Conservation (phyloP, 2,113 vertebrate genomes). For the Aplodontia rufa region DNA sequence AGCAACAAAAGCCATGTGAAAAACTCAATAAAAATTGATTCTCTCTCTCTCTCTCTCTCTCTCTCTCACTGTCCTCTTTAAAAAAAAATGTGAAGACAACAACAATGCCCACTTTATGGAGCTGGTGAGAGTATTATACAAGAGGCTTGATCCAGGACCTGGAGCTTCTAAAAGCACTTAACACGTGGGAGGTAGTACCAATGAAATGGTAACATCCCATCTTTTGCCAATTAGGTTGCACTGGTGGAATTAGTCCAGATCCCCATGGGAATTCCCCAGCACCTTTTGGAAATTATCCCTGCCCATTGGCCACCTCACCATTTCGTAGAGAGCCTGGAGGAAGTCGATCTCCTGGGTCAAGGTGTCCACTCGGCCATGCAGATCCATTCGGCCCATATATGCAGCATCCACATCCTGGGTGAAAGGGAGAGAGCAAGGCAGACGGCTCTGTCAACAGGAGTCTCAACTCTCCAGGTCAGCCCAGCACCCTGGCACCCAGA, state of each 20-base stretch:
- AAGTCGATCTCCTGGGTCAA: slow-evolving; percentile 90
- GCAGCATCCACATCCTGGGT: slow-evolving; percentile 89
- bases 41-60: no score
- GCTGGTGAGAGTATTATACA: background rate
- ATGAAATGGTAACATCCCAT: background rate
- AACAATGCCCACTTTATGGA: background rate
- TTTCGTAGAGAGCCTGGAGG: slow-evolving; percentile 86
- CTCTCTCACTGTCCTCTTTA: no score
- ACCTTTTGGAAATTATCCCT: background rate
- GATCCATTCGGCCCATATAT: slow-evolving; percentile 88
- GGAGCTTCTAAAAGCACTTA: background rate
- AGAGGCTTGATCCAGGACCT: background rate
- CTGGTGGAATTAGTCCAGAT: background rate
- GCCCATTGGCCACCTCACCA: slow-evolving; percentile 80
- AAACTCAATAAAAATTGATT: no score
- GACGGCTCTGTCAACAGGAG: background rate
- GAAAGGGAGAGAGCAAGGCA: background rate
- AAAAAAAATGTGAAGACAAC: background rate
- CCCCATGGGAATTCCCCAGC: background rate
- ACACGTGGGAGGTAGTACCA: background rate
- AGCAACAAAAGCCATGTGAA: no score
- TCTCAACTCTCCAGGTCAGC: background rate
- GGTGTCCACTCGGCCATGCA: slow-evolving; percentile 82
- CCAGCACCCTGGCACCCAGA: background rate
- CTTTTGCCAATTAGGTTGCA: background rate